A percentile compares a stretch with the other conserved stretches of the same genome.
These are phyloP conservation scores for Torymus auratus DNA, from an alignment of 2,888 invertebrate species.

Conservation along the genomic window DNA sequence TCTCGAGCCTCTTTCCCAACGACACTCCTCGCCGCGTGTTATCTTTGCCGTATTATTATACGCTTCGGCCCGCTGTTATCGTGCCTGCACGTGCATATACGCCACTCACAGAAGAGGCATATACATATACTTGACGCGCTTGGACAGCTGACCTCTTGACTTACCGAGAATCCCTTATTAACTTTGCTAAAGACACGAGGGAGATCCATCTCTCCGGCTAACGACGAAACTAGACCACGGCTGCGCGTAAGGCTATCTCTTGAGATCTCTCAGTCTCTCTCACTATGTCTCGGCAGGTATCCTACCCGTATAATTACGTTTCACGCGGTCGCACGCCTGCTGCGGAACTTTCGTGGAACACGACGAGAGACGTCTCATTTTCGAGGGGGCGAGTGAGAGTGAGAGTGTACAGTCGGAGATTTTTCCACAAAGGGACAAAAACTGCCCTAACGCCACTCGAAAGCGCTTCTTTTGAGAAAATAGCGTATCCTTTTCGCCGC, in stretches of 20 bases:
- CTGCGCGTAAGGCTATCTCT: not conserved
- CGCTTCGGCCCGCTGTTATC: too few relatives aligned
- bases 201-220: too few relatives aligned
- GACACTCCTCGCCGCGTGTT: too few relatives aligned
- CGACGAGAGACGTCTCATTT: constrained; percentile 48
- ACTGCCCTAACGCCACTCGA: constrained; percentile 38
- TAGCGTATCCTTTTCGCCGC: constrained; percentile 25
- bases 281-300: not conserved
- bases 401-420: constrained; percentile 37
- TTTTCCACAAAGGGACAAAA: constrained; percentile 50
- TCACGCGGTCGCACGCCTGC: not conserved
- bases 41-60: too few relatives aligned
- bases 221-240: too few relatives aligned
- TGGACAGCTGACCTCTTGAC: too few relatives aligned
- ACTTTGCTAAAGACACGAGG: too few relatives aligned
- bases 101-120: too few relatives aligned
- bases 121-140: too few relatives aligned
- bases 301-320: constrained; percentile 24
- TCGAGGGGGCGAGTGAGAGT: not conserved
- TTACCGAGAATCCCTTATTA: too few relatives aligned
- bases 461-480: constrained; percentile 27
- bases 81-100: too few relatives aligned
- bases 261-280: constrained; percentile 8
- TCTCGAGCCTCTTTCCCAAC: too few relatives aligned
- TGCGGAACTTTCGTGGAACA: constrained; percentile 43